These are phyloP conservation scores for Aleiodes sp. DNA, from an alignment of 1,140 invertebrate genomes.

Conservation along the genomic window DNA sequence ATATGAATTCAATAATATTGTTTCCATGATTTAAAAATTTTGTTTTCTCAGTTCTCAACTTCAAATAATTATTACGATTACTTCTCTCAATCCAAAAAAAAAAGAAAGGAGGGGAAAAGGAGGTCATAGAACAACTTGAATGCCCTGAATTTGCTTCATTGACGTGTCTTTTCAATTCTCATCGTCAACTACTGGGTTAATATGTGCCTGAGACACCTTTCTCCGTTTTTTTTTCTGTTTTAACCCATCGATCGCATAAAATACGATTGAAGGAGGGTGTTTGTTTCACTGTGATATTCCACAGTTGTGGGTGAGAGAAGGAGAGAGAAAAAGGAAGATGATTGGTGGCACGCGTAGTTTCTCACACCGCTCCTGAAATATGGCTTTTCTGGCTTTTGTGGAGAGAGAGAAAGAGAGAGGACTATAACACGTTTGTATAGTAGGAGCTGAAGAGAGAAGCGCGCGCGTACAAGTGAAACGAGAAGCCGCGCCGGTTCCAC, in stretches of 20 bases:
- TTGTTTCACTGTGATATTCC: conserved; percentile 2
- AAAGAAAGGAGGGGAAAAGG: background rate
- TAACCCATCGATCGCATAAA: conserved; percentile 37
- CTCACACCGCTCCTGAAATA: conserved; percentile 1
- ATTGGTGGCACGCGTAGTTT: conserved; percentile 2
- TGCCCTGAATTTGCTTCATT: background rate
- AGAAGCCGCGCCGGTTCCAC: conserved; percentile 39
- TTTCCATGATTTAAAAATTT: too few relatives aligned
- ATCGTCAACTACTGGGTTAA: background rate
- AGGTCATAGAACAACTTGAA: background rate
- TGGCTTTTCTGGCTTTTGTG: conserved; percentile 9
- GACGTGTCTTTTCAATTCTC: background rate
- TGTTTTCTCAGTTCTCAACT: too few relatives aligned
- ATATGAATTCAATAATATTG: too few relatives aligned
- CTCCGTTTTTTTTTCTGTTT: background rate
- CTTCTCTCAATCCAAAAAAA: background rate
- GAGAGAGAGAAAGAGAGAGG: background rate
- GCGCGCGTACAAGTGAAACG: conserved; percentile 12
- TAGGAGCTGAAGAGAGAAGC: conserved; percentile 12
- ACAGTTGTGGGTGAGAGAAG: conserved; percentile 2
- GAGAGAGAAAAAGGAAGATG: background rate
- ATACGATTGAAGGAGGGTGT: conserved; percentile 36
- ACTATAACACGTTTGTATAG: background rate
- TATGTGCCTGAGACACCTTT: background rate
- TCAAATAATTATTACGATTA: too few relatives aligned